Percentiles rank a stretch among this genome's conserved stretches.
These are phyloP conservation scores for Rutilus rutilus DNA, from an alignment of 2,113 vertebrate species.

Conservation along the genomic window DNA sequence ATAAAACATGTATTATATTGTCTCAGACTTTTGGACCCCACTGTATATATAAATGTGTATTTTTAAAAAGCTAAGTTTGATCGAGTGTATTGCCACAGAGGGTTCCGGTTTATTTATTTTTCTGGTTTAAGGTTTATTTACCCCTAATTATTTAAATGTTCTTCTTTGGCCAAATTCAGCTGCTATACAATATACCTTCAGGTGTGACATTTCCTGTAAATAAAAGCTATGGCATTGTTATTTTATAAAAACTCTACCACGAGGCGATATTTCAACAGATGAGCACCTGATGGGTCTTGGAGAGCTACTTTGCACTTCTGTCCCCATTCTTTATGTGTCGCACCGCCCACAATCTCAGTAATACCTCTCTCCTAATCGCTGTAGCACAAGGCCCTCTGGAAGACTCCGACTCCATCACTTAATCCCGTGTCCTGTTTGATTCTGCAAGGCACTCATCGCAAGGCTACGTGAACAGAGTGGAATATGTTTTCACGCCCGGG, in stretches of 20 bases:
- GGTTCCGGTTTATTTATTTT: no score
- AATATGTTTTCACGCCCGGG: conserved; percentile 46
- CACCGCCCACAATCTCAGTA: conserved; percentile 29
- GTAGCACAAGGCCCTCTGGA: conserved; percentile 35
- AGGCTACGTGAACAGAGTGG: conserved; percentile 34
- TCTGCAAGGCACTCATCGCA: conserved; percentile 46
- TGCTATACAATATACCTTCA: neutral
- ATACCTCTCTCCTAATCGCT: conserved; percentile 40
- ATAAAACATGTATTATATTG: neutral
- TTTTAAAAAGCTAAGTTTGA: neutral
- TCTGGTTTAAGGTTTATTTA: neutral
- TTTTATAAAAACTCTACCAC: neutral
- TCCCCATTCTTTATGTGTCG: neutral
- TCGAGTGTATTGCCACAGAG: neutral
- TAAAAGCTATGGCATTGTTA: neutral
- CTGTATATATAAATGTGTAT: neutral
- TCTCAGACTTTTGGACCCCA: no score
- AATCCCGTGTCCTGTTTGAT: conserved; percentile 54
- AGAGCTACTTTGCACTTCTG: neutral
- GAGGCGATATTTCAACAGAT: neutral
- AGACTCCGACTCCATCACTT: conserved; percentile 45
- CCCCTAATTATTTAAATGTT: neutral
- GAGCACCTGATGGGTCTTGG: conserved; percentile 5
- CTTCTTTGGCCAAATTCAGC: neutral
- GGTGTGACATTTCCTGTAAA: neutral